A percentile compares a stretch with the other conserved stretches of the same genome.
These are phyloP conservation scores for Otis tarda DNA, from an alignment of 2,113 vertebrate genomes.

Conservation along the genomic window DNA sequence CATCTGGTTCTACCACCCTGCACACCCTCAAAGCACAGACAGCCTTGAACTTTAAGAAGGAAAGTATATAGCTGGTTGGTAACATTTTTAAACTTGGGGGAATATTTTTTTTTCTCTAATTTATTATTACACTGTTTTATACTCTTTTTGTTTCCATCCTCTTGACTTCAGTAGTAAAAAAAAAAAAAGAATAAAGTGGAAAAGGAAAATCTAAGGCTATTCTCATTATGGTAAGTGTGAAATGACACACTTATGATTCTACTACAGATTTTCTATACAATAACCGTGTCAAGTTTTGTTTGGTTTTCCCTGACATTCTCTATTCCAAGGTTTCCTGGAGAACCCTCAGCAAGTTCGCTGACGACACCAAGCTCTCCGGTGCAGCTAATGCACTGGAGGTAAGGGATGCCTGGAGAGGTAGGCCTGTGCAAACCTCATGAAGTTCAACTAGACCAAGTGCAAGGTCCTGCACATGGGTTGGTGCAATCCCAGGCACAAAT, in stretches of 20 bases:
- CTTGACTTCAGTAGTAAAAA: not conserved
- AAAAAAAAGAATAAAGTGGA: not conserved
- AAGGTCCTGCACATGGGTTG: too few relatives aligned
- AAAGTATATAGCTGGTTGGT: not conserved
- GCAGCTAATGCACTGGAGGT: too few relatives aligned
- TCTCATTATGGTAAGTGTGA: not conserved
- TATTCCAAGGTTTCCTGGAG: not conserved
- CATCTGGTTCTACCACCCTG: not conserved
- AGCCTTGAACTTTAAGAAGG: not conserved
- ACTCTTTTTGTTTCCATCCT: not conserved
- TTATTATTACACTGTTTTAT: not conserved
- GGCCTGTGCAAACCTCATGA: too few relatives aligned
- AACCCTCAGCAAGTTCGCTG: too few relatives aligned
- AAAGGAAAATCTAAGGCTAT: not conserved
- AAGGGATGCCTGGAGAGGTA: too few relatives aligned
- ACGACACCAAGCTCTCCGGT: too few relatives aligned
- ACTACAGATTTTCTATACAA: not conserved
- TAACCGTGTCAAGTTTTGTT: not conserved
- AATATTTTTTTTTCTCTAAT: not conserved
- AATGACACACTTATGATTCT: not conserved
- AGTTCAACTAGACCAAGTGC: too few relatives aligned
- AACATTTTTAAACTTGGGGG: not conserved
- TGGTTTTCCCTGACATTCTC: not conserved
- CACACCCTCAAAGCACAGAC: not conserved
- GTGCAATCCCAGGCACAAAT: too few relatives aligned